Evolutionary conservation across 2,888 invertebrate species (phyloP).

Genomic region (Lithophane leautieri): DNA sequence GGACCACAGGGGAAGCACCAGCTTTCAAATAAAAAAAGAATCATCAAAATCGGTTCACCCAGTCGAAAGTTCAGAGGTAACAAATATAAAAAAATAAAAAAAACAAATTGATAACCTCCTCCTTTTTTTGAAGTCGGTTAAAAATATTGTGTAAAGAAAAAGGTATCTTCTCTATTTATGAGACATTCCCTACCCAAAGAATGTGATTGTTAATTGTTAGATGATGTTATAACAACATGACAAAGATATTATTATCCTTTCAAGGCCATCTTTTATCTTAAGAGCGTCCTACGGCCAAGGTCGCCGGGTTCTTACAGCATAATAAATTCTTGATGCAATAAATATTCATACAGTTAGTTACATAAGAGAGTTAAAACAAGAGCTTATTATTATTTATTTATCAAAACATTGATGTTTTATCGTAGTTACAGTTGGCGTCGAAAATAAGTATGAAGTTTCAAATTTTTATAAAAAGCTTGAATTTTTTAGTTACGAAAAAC

Average conservation of each 20-base stretch:
- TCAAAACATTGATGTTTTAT: slow-evolving; percentile 5
- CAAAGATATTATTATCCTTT: slow-evolving; percentile 1
- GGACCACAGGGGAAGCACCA: too few species aligned
- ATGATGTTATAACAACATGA: background rate
- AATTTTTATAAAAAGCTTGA: background rate
- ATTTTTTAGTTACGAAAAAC: too few species aligned
- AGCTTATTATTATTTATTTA: slow-evolving; percentile 21
- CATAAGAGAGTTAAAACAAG: slow-evolving; percentile 11
- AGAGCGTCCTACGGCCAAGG: slow-evolving; percentile 14
- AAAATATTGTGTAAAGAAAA: too few species aligned
- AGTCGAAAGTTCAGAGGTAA: too few species aligned
- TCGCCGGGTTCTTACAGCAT: slow-evolving; percentile 32
- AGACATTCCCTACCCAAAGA: background rate
- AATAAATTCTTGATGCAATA: slow-evolving; percentile 27
- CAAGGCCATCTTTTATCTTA: slow-evolving; percentile 33
- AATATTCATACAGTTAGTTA: slow-evolving; percentile 38
- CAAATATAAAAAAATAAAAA: too few species aligned
- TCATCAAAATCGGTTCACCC: too few species aligned
- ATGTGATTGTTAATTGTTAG: background rate
- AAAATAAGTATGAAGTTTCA: background rate
- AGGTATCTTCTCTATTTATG: background rate
- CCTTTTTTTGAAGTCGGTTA: too few species aligned
- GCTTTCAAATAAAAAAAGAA: too few species aligned
- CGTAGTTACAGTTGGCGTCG: background rate
- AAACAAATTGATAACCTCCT: too few species aligned